Evolutionary conservation across 2,113 vertebrate species (phyloP), one percentile per base, ranked within the genome.

Genomic region (Heteronetta atricapilla): DNA sequence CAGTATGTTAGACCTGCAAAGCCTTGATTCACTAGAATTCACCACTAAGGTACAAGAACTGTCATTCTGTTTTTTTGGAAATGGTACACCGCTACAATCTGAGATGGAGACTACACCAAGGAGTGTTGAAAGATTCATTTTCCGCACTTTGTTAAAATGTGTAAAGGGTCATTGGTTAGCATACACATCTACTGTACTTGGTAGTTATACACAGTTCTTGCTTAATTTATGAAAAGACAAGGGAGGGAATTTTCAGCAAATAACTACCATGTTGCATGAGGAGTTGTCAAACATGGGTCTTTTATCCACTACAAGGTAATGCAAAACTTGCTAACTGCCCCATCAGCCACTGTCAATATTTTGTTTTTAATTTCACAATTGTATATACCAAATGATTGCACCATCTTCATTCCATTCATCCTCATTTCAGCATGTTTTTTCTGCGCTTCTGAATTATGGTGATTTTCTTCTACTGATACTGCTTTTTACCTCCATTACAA

Each of bases 121-220:
- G 59, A 59, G 25, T 17, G 40, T 2, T 68, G 80, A 74, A 88
- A 78, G 28, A 70, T 5, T 6, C 50, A 63, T 77, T 59, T 38
- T 59, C 66, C 52, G 34, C 25, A 59, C 22, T 74, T 74, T 4
- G 4, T 64, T 62, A 92, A 42, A 63, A 23, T 8, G 11, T 38
- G 67, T n/a, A 78, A 86, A 72, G 22, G 13, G 26, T 72, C 0
- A 0, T 48, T 8, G 0, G 62, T 83, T 50, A 86, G 33, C 31
- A 34, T 33, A 25, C 17, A 28, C 17, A 25, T 15, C 46, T 69
- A 8, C 2, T 33, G 19, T n/a, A 62, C 4, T 6, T 56, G 44
- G 26, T 52, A 93, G 64, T 59, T 78, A 69, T 11, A 46, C 8
- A 15, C 11, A 82, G 29, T 13, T 72, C 34, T 53, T 76, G 20